phyloP scores from a whole-genome alignment of 2,113 vertebrate species.

The Sphyrna mokarran region DNA sequence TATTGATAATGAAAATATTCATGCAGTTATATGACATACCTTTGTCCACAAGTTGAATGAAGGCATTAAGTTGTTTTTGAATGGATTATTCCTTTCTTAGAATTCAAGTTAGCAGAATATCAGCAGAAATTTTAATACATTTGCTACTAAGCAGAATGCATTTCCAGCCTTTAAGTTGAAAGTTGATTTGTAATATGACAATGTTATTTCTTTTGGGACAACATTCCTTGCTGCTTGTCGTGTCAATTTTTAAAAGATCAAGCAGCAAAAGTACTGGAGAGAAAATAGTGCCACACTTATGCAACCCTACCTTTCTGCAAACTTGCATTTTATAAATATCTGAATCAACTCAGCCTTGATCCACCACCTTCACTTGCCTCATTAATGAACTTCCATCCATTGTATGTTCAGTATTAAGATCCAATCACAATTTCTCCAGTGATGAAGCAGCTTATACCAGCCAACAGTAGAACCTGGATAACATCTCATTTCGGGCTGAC shows the following conservation, averaged over 20 bases:
- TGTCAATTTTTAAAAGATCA: not conserved
- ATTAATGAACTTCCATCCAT: not conserved
- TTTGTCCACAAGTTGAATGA: not conserved
- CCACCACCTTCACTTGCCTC: not conserved
- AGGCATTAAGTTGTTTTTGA: not conserved
- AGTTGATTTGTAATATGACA: not conserved
- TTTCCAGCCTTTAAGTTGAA: not conserved
- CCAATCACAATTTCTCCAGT: not conserved
- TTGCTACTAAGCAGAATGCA: not conserved
- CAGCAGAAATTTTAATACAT: not conserved
- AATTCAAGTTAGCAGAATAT: not conserved
- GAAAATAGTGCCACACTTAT: not conserved
- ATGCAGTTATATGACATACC: not conserved
- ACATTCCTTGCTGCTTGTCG: not conserved
- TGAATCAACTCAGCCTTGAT: not conserved
- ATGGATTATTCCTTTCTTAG: not conserved
- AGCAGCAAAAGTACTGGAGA: not conserved
- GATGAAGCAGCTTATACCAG: not conserved
- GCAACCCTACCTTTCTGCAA: not conserved
- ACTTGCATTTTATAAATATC: not conserved
- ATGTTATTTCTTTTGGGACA: not conserved
- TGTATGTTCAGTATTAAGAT: not conserved
- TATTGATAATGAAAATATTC: conserved; percentile 27
- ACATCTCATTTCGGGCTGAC: not conserved
- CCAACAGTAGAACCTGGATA: not conserved